Evolutionary conservation across 2,797 vertebrate species (phyloP).

Genomic region (Coregonus suidteri): DNA sequence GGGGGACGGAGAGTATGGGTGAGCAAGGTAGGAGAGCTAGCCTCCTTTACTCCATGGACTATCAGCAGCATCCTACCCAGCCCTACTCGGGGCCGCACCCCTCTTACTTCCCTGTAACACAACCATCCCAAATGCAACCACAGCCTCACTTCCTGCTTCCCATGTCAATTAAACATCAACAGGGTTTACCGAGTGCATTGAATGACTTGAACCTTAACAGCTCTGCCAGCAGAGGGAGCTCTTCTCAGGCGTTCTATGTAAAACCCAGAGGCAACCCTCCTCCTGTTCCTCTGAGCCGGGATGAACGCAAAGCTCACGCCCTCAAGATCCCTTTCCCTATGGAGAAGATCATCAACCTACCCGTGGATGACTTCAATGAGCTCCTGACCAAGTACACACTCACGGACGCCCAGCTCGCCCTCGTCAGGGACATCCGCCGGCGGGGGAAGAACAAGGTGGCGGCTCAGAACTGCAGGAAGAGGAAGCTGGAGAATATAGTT

Average conservation of each 20-base stretch:
- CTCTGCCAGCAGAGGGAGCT: conserved; percentile 65
- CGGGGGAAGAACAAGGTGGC: conserved; percentile 94
- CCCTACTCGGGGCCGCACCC: conserved; percentile 55
- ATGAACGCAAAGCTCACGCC: conserved; percentile 80
- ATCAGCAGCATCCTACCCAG: conserved; percentile 66
- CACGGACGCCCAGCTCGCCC: conserved; percentile 83
- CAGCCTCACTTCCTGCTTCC: conserved; percentile 41
- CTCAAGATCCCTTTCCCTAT: conserved; percentile 88
- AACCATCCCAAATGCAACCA: conserved; percentile 39
- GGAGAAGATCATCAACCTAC: conserved; percentile 87
- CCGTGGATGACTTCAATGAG: conserved; percentile 91
- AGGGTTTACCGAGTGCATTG: conserved; percentile 20
- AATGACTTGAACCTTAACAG: conserved; percentile 46
- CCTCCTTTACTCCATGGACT: conserved; percentile 73
- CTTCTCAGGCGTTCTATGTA: conserved; percentile 45
- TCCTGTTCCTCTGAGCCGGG: conserved; percentile 73
- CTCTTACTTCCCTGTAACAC: conserved; percentile 57
- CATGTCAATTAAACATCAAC: conserved; percentile 52
- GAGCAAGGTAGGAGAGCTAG: conserved; percentile 66
- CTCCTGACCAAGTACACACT: conserved; percentile 83
- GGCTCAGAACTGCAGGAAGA: conserved; percentile 90
- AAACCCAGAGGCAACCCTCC: conserved; percentile 47
- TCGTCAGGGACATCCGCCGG: conserved; percentile 87
- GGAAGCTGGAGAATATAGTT: conserved; percentile 87
- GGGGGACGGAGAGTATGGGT: conserved; percentile 69